phyloP scores from a whole-genome alignment of 2,113 vertebrate species.

The human region GRCh38 chr6:39357001-39357500 shows the following conservation, averaged over 20 bases:
- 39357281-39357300: neutral
- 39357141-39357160: too few species aligned
- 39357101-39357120: neutral
- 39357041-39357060: neutral
- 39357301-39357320: neutral
- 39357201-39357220: neutral
- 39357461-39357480: too few species aligned
- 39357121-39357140: neutral
- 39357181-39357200: neutral
- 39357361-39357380: slow-evolving; percentile 71
- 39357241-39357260: neutral
- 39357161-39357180: fast-evolving
- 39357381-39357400: slow-evolving; percentile 55
- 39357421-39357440: neutral
- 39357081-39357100: neutral
- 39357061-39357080: neutral
- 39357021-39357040: neutral
- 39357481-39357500: too few species aligned
- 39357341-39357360: neutral
- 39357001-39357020: neutral
- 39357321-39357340: neutral
- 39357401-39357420: neutral
- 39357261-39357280: slow-evolving; percentile 77
- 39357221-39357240: neutral
- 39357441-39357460: too few species aligned